These are phyloP conservation scores for Brachyopa scutellaris DNA, from an alignment of 2,888 invertebrate genomes.

Conservation along the genomic window DNA sequence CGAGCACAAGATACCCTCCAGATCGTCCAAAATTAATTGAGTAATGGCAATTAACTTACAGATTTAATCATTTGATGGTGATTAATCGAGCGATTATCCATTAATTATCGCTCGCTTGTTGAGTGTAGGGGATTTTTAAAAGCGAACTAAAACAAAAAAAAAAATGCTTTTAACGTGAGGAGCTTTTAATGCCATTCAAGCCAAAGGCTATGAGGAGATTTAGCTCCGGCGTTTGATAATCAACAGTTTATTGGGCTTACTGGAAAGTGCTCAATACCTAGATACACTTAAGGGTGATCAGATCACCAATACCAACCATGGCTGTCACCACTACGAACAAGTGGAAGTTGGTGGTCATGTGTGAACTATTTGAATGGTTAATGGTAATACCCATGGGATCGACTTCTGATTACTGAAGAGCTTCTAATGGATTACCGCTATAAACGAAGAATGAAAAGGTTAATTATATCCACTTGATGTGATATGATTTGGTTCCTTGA, in stretches of 20 bases:
- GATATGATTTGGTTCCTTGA: conserved; percentile 1
- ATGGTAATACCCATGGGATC: no score
- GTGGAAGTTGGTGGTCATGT: no score
- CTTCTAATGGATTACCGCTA: background rate
- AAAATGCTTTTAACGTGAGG: background rate
- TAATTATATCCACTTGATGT: background rate
- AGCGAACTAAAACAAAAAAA: no score
- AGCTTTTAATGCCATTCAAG: conserved; percentile 5
- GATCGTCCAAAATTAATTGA: background rate
- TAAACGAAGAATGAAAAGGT: background rate
- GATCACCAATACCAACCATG: no score
- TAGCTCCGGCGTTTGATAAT: background rate
- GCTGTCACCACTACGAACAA: no score
- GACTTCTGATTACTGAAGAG: background rate
- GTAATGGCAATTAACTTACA: conserved; percentile 39
- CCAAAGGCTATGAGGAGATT: background rate
- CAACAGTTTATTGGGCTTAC: no score
- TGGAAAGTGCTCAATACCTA: no score
- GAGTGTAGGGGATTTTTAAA: no score
- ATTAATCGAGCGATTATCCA: conserved; percentile 43
- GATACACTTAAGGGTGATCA: background rate
- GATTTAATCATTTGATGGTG: conserved; percentile 33
- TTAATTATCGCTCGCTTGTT: conserved; percentile 15
- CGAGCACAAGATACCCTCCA: background rate
- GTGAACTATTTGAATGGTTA: no score